Percentiles rank a stretch among this genome's conserved stretches.
Conservation (phyloP, 2,113 vertebrate species). For the Sterna hirundo region DNA sequence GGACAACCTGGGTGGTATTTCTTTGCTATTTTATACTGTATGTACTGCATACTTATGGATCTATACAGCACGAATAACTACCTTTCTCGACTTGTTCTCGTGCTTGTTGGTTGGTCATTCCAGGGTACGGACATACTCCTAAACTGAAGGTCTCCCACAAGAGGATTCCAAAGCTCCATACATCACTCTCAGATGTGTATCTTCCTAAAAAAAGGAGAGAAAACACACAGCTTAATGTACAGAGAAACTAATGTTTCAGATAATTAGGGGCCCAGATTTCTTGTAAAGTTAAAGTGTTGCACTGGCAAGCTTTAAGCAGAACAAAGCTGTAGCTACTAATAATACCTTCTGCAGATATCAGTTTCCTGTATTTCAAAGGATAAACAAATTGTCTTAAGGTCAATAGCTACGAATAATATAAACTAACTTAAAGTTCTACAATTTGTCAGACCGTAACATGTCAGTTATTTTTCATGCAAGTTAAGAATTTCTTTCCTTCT, state of each 20-base stretch:
- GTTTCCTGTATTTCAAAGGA: neutral
- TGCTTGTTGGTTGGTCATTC: constrained; percentile 98
- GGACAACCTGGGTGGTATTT: neutral
- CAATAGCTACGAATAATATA: neutral
- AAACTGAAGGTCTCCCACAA: constrained; percentile 98
- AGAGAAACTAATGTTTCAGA: neutral
- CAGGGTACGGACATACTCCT: constrained; percentile 94
- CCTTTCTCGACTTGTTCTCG: constrained; percentile 98
- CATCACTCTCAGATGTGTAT: constrained; percentile 96
- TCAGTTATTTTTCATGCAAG: neutral
- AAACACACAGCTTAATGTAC: neutral
- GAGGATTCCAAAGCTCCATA: constrained; percentile 97
- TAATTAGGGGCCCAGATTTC: neutral
- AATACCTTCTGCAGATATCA: neutral
- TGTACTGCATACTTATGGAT: neutral
- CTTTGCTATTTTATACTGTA: neutral
- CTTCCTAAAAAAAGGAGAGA: constrained; percentile 77
- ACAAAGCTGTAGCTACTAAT: neutral
- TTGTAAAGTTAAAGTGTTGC: neutral
- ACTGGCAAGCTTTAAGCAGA: neutral
- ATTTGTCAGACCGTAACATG: neutral
- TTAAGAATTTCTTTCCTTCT: neutral
- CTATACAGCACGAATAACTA: constrained; percentile 22
- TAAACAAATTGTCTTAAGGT: neutral
- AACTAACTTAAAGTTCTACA: neutral